Percentiles rank a stretch among this genome's conserved stretches.
phyloP scores from a whole-genome alignment of 2,888 invertebrate genomes.

The Agrilus cyanescens region DNA sequence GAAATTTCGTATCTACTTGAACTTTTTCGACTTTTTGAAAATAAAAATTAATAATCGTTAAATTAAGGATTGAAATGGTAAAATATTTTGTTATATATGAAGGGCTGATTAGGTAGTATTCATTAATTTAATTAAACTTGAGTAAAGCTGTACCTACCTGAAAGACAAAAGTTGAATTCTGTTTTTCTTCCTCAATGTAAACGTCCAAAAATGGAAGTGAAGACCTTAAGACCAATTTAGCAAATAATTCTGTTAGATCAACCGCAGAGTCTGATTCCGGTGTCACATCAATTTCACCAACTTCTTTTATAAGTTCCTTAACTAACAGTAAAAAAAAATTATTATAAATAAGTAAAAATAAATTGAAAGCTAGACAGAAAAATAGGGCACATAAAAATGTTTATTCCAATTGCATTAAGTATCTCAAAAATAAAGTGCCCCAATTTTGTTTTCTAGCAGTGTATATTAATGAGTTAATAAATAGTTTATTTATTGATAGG shows the following conservation, averaged over 20 bases:
- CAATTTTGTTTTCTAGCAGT: too few relatives aligned
- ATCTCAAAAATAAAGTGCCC: too few relatives aligned
- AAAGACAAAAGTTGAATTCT: constrained; percentile 16
- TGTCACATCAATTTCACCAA: constrained; percentile 10
- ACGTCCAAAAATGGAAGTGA: constrained; percentile 21
- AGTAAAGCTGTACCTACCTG: constrained; percentile 13
- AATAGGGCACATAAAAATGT: too few relatives aligned
- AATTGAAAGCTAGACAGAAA: too few relatives aligned
- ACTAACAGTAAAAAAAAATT: constrained; percentile 13
- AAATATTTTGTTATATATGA: too few relatives aligned
- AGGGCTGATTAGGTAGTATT: too few relatives aligned
- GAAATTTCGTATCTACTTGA: not conserved
- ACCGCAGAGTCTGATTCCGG: not conserved
- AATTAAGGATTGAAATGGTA: too few relatives aligned
- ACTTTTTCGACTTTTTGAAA: not conserved
- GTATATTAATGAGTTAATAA: too few relatives aligned
- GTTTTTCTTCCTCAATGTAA: constrained; percentile 17
- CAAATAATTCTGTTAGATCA: constrained; percentile 18
- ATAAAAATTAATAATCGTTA: not conserved
- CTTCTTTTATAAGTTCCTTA: constrained; percentile 13
- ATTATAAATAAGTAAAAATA: constrained; percentile 1
- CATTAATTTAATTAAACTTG: too few relatives aligned
- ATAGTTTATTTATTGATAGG: too few relatives aligned
- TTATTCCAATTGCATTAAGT: too few relatives aligned
- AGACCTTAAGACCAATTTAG: constrained; percentile 17